Evolutionary conservation across 2,888 invertebrate species (phyloP).

Genomic region (Drosophila gaucha): DNA sequence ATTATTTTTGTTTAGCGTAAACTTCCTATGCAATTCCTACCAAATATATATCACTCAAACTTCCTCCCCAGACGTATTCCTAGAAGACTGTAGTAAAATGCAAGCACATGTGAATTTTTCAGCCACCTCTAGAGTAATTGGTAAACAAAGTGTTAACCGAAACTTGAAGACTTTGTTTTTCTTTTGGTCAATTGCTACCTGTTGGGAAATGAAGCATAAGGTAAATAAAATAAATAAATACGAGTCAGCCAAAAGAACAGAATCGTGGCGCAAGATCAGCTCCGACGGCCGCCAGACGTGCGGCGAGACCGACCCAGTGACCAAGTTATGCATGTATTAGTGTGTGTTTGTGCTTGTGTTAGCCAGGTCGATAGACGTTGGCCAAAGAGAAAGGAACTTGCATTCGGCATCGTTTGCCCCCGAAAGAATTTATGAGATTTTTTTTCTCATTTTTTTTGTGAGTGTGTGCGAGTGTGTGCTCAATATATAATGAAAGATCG

Average conservation of each 20-base stretch:
- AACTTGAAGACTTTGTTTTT: constrained; percentile 7
- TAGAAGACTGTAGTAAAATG: constrained; percentile 17
- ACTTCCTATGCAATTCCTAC: constrained; percentile 5
- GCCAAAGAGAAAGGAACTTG: constrained; percentile 67
- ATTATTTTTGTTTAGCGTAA: neutral
- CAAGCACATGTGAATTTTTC: constrained; percentile 27
- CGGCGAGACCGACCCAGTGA: constrained; percentile 71
- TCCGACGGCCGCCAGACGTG: constrained; percentile 46
- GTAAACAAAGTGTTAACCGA: too few species aligned
- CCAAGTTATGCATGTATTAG: constrained; percentile 64
- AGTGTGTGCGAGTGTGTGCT: constrained; percentile 26
- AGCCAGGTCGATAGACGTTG: constrained; percentile 46
- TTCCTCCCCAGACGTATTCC: constrained; percentile 9
- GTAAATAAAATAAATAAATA: constrained; percentile 56
- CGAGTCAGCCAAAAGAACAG: constrained; percentile 26
- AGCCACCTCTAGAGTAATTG: constrained; percentile 23
- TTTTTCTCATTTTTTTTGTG: constrained; percentile 48
- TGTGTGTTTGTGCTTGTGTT: constrained; percentile 13
- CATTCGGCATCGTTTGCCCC: constrained; percentile 58
- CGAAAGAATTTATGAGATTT: constrained; percentile 72
- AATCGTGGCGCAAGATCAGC: constrained; percentile 54
- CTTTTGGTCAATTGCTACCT: constrained; percentile 40
- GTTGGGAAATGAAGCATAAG: constrained; percentile 61
- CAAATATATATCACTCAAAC: constrained; percentile 2
- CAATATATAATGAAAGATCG: constrained; percentile 52